Percentiles rank a stretch among this genome's conserved stretches.
Conservation (phyloP, 1,140 invertebrate genomes). For the Chelonus insularis region DNA sequence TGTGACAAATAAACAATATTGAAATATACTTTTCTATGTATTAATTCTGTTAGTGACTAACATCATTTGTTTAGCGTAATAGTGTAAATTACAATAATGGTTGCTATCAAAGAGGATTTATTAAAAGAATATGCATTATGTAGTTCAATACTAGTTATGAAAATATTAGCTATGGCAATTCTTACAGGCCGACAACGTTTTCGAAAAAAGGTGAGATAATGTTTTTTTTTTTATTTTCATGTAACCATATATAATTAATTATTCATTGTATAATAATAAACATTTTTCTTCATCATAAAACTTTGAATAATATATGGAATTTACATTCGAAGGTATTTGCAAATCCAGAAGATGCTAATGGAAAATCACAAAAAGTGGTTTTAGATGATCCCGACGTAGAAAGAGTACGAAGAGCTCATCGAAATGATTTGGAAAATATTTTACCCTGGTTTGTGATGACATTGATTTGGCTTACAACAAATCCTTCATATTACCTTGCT, state of each 20-base stretch:
- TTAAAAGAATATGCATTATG: conserved; percentile 65
- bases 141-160: conserved; percentile 63
- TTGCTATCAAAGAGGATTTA: conserved; percentile 32
- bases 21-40: no score
- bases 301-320: neutral
- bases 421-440: conserved; percentile 70
- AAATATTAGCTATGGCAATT: conserved; percentile 63
- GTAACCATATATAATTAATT: neutral
- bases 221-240: neutral
- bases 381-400: conserved; percentile 60
- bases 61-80: no score
- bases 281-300: neutral
- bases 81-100: neutral
- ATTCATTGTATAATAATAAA: no score
- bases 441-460: conserved; percentile 62
- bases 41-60: no score
- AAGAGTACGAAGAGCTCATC: conserved; percentile 63
- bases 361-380: conserved; percentile 52
- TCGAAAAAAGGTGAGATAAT: conserved; percentile 61
- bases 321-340: neutral
- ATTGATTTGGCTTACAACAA: conserved; percentile 61
- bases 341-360: conserved; percentile 62
- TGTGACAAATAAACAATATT: no score
- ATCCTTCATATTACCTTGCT: conserved; percentile 57
- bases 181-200: conserved; percentile 63